A percentile compares a stretch with the other conserved stretches of the same genome.
Conservation (phyloP, 2,797 vertebrate genomes). For the Spinus pinus region DNA sequence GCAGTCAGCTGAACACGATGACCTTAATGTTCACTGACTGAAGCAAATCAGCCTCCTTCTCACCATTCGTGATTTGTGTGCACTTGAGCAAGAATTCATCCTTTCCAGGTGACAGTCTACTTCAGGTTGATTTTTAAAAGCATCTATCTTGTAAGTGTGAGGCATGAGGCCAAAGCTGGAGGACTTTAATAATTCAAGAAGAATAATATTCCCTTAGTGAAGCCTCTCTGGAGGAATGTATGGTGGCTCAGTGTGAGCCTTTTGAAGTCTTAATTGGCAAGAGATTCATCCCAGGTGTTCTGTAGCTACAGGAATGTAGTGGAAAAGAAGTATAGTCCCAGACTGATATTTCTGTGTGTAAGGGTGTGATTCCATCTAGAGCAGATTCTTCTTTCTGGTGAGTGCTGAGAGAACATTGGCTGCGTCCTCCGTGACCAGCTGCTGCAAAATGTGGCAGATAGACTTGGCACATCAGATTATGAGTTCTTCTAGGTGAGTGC, state of each 20-base stretch:
- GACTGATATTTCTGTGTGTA: neutral
- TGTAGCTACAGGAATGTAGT: neutral
- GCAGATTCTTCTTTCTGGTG: neutral
- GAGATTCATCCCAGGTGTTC: neutral
- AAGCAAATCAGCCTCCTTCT: constrained; percentile 27
- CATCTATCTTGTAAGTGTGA: neutral
- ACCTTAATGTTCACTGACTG: constrained; percentile 38
- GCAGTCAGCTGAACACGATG: neutral
- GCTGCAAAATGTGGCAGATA: neutral
- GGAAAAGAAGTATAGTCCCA: neutral
- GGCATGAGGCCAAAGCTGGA: neutral
- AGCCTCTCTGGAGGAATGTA: neutral
- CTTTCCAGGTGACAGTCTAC: constrained; percentile 19
- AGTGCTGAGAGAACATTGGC: neutral
- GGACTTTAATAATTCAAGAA: constrained; percentile 32
- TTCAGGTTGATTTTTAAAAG: constrained; percentile 39
- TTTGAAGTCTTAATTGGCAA: constrained; percentile 38
- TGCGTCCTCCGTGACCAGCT: neutral
- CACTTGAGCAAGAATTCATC: constrained; percentile 8
- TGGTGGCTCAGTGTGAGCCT: neutral
- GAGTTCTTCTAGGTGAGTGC: neutral
- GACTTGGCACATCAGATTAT: neutral
- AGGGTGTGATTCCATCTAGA: neutral
- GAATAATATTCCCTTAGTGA: neutral
- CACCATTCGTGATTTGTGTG: neutral